Base-by-base conservation (phyloP, 2,888 invertebrate species). In the Orchesella flavescens region DNA sequence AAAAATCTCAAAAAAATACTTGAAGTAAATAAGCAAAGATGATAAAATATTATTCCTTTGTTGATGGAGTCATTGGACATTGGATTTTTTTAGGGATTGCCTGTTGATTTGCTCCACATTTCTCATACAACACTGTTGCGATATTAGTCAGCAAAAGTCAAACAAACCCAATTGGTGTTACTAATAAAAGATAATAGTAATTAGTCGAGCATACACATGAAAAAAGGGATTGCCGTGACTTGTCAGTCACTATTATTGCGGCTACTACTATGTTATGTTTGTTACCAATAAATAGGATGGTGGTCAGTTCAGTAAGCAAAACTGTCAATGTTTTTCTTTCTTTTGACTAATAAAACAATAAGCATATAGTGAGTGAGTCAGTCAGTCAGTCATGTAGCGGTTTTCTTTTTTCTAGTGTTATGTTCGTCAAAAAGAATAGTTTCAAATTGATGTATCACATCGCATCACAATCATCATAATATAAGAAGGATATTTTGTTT, bases 331-430 rank as follows among this genome's bases (percentile, higher is more conserved):
- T 7, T 2, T 34, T 34, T 34, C 34, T 34, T 34, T 34, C 7
- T 34, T 34, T 34, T 34, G 34, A 34, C 3, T 34, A 34, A 34
- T 34, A 34, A 34, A 34, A 34, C 34, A 34, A 4, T 34, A 34
- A 34, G 34, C 34, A 43, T 9, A 55, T 77, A 68, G 59, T 59
- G 59, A 68, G 59, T 59, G 59, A 69, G 44, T 19, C 79, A 79
- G 79, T 79, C 72, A 79, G 79, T 79, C 79, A 79, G 72, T 79
- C 79, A 79, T 34, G 24, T 79, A 79, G 79, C 79, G 79, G 79
- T 79, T 72, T 65, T 71, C 71, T 69, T 78, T 57, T 44, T 34
- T 76, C 76, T 66, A 34, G 34, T 34, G 34, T 34, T 71, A n/a
- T 53, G 10, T 63, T 61, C 21, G 21, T 59, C 21, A 49, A 34